Base-by-base conservation (phyloP, 2,888 invertebrate genomes). In the Cerastis leucographa region DNA sequence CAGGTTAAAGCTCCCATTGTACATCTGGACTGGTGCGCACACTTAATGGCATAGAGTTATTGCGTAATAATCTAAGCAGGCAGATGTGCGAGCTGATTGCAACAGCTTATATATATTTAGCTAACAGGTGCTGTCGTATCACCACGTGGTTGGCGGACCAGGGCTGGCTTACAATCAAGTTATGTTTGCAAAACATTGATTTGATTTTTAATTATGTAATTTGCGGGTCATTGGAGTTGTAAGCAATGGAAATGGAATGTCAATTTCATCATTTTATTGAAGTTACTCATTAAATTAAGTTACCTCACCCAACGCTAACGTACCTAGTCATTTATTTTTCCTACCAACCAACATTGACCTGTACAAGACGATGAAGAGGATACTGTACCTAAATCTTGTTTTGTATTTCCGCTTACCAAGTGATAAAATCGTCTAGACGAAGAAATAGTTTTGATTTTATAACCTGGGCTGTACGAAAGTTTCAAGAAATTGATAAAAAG, bases 81-180 rank as follows among this genome's bases (percentile, higher is more conserved):
- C 96, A 96, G 96, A 95, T 96, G 96, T 88, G 87, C 90, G 90
- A 92, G 95, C 93, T 95, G 95, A 96, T 96, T 96, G 94, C 94
- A 88, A 91, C 90, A 76, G 81, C 87, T 83, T 78, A 84, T 91
- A 92, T 95, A 94, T 94, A 95, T 94, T 94, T 95, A 94, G 93
- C 92, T 90, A 94, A 96, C 96, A 96, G 96, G 96, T 96, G 96
- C 90, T 92, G 74, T 83, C 75, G 74, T 83, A 80, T 86, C 88
- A 85, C 90, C 93, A 94, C 95, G 95, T 95, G 95, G 95, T 82
- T 95, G 95, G 95, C 81, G 72, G 66, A 29, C 69, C 91, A 96
- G 95, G 95, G 95, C 80, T 94, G 92, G 8, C 80, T 70, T n/a
- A 11, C 61, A 40, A 67, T 59, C 8, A 49, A 29, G 67, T 59